Evolutionary conservation across 2,888 invertebrate species (phyloP).

Genomic region (Brachyptera risi): DNA sequence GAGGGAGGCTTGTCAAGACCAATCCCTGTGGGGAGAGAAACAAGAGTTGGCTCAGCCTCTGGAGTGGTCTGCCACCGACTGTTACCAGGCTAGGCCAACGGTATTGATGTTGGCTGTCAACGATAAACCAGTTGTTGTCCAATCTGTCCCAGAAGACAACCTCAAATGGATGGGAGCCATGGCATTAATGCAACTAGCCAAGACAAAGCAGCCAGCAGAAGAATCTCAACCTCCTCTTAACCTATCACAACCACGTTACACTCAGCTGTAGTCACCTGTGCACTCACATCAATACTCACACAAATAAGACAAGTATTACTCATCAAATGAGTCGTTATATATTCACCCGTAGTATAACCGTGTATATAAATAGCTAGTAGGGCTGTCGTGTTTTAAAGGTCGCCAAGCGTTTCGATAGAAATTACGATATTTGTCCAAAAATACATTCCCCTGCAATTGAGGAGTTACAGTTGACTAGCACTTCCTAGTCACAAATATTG

Average conservation of each 20-base stretch:
- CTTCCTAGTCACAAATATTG: too few relatives aligned
- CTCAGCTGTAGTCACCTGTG: too few relatives aligned
- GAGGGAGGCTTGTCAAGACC: constrained; percentile 51
- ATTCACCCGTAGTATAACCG: too few relatives aligned
- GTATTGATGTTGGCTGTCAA: constrained; percentile 45
- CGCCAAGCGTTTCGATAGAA: too few relatives aligned
- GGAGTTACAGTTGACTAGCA: too few relatives aligned
- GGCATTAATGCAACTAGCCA: constrained; percentile 57
- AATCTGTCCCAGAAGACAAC: constrained; percentile 41
- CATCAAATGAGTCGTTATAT: too few relatives aligned
- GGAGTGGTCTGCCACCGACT: constrained; percentile 45
- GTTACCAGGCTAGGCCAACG: constrained; percentile 52
- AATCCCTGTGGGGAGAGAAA: constrained; percentile 35
- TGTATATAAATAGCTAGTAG: too few relatives aligned
- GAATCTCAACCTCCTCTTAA: constrained; percentile 21
- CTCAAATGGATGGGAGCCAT: constrained; percentile 57
- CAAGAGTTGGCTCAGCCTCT: constrained; percentile 51
- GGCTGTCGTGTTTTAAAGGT: too few relatives aligned
- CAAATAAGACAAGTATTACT: too few relatives aligned
- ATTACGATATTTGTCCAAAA: too few relatives aligned
- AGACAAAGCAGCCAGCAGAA: constrained; percentile 15
- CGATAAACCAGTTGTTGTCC: neutral
- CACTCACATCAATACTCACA: too few relatives aligned
- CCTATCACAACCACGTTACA: constrained; percentile 30
- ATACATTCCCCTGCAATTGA: too few relatives aligned